Evolutionary conservation across 2,888 invertebrate genomes (phyloP).

Genomic region (Criorhina ranunculi): DNA sequence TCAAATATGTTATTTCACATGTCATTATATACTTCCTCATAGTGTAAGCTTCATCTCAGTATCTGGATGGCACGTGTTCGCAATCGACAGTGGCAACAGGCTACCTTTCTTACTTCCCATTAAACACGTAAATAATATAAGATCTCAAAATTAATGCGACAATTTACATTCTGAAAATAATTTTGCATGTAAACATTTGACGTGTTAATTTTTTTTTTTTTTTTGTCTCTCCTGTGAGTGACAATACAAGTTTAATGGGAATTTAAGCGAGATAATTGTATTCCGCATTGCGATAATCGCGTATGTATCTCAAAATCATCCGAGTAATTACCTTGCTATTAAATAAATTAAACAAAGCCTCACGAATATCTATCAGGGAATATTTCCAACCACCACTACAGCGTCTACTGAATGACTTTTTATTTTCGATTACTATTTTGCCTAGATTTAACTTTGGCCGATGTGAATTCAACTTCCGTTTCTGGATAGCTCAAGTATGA

Average conservation of each 20-base stretch:
- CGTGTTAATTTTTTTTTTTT: background rate
- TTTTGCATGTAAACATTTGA: background rate
- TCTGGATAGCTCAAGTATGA: background rate
- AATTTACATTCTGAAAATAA: slow-evolving; percentile 15
- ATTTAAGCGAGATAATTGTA: slow-evolving; percentile 45
- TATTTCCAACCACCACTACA: slow-evolving; percentile 6
- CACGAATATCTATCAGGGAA: background rate
- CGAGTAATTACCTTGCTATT: slow-evolving; percentile 24
- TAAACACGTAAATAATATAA: background rate
- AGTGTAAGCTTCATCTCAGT: background rate
- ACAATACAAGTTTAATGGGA: slow-evolving; percentile 33
- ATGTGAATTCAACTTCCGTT: slow-evolving; percentile 22
- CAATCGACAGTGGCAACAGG: background rate
- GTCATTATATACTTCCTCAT: no score
- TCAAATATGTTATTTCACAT: no score
- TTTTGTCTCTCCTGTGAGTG: background rate
- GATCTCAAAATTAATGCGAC: background rate
- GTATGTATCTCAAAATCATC: slow-evolving; percentile 23
- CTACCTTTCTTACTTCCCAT: no score
- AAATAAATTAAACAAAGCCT: slow-evolving; percentile 34
- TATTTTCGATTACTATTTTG: slow-evolving; percentile 18
- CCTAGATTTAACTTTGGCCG: background rate
- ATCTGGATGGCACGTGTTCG: background rate
- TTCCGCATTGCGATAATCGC: slow-evolving; percentile 23
- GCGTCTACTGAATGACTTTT: background rate